phyloP scores from a whole-genome alignment of 1,140 invertebrate genomes.

The Trichonephila clavata region DNA sequence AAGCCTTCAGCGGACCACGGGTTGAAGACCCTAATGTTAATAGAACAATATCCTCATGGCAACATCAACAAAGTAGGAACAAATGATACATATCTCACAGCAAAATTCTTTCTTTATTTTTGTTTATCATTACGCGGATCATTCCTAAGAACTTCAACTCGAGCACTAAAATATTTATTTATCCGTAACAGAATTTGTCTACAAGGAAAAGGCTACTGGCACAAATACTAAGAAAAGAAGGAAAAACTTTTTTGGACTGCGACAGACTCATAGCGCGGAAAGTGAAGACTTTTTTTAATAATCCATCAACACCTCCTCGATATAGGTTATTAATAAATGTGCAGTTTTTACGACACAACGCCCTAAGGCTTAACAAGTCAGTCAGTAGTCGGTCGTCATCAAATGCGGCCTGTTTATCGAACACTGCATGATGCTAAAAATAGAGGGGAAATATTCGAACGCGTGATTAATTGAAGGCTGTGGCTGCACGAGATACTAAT shows the following conservation, averaged over 20 bases:
- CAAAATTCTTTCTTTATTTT: too few species aligned
- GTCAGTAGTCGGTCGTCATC: not conserved
- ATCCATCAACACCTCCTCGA: not conserved
- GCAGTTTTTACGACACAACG: slow-evolving; percentile 2
- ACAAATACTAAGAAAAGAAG: not conserved
- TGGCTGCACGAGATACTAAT: slow-evolving; percentile 18
- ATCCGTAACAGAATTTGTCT: not conserved
- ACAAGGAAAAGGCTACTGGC: slow-evolving; percentile 25
- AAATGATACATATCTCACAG: too few species aligned
- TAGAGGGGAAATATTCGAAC: not conserved
- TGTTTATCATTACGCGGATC: not conserved
- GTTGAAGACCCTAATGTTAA: too few species aligned
- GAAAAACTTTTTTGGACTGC: not conserved
- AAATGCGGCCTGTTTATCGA: not conserved
- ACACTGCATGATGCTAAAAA: not conserved
- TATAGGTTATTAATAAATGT: not conserved
- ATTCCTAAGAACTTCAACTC: too few species aligned
- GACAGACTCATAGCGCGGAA: not conserved
- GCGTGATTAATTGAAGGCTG: slow-evolving; percentile 24
- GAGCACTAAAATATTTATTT: not conserved
- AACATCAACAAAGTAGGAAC: too few species aligned
- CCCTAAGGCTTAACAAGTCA: not conserved
- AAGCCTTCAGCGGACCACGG: too few species aligned
- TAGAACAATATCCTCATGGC: too few species aligned
- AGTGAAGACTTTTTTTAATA: not conserved